A percentile compares a stretch with the other conserved stretches of the same genome.
phyloP scores from a whole-genome alignment of 2,888 invertebrate species.

The Taenaris catops region DNA sequence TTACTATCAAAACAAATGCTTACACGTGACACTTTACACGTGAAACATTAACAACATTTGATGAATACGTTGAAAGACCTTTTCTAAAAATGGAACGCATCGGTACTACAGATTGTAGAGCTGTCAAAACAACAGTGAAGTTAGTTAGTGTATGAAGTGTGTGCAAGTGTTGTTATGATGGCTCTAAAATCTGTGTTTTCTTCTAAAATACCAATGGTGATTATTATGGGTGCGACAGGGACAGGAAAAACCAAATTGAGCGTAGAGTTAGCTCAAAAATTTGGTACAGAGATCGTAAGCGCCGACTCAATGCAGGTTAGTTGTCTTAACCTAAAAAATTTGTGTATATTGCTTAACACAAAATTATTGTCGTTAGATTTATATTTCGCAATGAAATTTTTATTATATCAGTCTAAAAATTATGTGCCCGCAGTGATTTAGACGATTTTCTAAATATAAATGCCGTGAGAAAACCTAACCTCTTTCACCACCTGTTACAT shows the following conservation, averaged over 20 bases:
- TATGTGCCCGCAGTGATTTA: no score
- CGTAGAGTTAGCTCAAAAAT: slow-evolving; percentile 92
- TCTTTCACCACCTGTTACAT: slow-evolving; percentile 8
- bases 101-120: slow-evolving; percentile 9
- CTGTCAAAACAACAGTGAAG: slow-evolving; percentile 62
- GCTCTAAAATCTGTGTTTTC: slow-evolving; percentile 58
- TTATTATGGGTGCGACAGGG: slow-evolving; percentile 97
- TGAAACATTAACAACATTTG: slow-evolving; percentile 14
- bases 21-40: slow-evolving; percentile 19
- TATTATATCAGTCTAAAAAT: no score
- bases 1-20: slow-evolving; percentile 18
- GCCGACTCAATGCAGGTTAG: slow-evolving; percentile 99
- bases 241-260: slow-evolving; percentile 98
- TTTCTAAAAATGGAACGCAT: slow-evolving; percentile 28
- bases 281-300: slow-evolving; percentile 95
- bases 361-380: no score
- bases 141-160: slow-evolving; percentile 40
- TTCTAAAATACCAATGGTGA: slow-evolving; percentile 84
- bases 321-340: slow-evolving; percentile 48
- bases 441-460: not conserved
- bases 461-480: slow-evolving; percentile 8
- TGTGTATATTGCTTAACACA: no score
- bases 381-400: no score
- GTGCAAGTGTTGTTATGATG: slow-evolving; percentile 47
- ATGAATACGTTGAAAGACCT: slow-evolving; percentile 14